A percentile compares a stretch with the other conserved stretches of the same genome.
Conservation (phyloP, 2,888 invertebrate genomes). For the Sepiola atlantica region DNA sequence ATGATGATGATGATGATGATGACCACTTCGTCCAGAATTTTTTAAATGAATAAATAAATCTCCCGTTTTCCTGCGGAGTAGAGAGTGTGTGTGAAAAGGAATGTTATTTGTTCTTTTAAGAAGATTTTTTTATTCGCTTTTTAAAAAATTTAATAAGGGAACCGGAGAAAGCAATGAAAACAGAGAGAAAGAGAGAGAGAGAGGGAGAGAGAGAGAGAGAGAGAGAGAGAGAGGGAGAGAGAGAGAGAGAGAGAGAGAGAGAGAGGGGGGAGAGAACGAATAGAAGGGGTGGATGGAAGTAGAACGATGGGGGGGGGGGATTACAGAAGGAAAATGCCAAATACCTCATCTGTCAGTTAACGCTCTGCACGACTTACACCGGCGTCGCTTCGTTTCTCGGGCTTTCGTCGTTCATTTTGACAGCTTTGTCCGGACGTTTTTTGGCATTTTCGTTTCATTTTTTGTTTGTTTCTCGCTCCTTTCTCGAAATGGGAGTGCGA, state of each 20-base stretch:
- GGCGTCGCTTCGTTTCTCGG: neutral
- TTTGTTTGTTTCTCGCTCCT: no score
- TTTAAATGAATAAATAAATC: slow-evolving; percentile 16
- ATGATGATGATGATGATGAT: neutral
- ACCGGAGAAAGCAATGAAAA: neutral
- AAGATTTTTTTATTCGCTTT: neutral
- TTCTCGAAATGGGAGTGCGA: neutral
- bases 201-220: neutral
- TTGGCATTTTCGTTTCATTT: neutral
- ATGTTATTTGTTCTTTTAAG: neutral
- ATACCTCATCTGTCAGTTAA: slow-evolving; percentile 23
- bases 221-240: neutral
- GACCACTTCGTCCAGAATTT: neutral
- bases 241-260: neutral
- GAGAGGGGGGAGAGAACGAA: no score
- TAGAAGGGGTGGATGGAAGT: neutral
- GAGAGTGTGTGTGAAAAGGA: neutral
- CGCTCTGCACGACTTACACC: neutral
- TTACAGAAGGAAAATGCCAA: slow-evolving; percentile 8
- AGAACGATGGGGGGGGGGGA: neutral
- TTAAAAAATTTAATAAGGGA: neutral
- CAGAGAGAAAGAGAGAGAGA: neutral
- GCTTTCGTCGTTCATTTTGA: slow-evolving; percentile 32
- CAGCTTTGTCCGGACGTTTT: neutral
- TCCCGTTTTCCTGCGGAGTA: neutral